Evolutionary conservation across 2,888 invertebrate genomes (phyloP), one percentile per base, ranked within the genome.

Genomic region (Colletes collaris): DNA sequence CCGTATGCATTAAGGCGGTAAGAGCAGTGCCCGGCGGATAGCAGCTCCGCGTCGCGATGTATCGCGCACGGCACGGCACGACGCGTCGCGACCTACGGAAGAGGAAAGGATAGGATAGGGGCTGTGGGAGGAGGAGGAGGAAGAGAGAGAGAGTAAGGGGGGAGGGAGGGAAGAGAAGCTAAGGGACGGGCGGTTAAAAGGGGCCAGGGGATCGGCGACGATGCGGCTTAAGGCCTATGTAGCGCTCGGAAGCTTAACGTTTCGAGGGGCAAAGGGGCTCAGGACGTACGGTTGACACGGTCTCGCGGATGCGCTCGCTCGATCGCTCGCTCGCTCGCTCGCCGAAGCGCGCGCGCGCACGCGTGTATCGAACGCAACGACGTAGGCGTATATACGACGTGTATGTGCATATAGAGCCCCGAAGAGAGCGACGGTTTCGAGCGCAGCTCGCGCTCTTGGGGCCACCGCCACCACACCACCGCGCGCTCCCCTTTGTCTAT

Each of bases 181-280:
- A 71, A 69, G 76, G 66, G 69, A 69, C 64, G 69, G 64, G 27
- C 13, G 79, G 77, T 77, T 75, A 70, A 78, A 81, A 72, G 75
- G 79, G 68, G 68, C 68, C 73, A 66, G 78, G 73, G 83, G 76
- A 78, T 79, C 84, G 81, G 88, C 89, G 87, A 89, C 90, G 90
- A 90, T 90, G 87, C 90, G 90, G 92, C 92, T 92, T 92, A 92
- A 90, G 90, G 89, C 88, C 89, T 89, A 87, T 87, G 91, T 89
- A 86, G 84, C 91, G 89, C 89, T 87, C 84, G 79, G 81, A 84
- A 83, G 92, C 91, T 91, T 90, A 91, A 76, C 88, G 86, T 76
- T 86, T 79, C 87, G 83, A 86, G 77, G 86, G 79, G 80, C 73
- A 70, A 75, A 77, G 75, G 83, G 86, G 83, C 77, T 82, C 74